Evolutionary conservation across 2,888 invertebrate genomes (phyloP), one percentile per base, ranked within the genome.

Genomic region (Sympetrum striolatum): DNA sequence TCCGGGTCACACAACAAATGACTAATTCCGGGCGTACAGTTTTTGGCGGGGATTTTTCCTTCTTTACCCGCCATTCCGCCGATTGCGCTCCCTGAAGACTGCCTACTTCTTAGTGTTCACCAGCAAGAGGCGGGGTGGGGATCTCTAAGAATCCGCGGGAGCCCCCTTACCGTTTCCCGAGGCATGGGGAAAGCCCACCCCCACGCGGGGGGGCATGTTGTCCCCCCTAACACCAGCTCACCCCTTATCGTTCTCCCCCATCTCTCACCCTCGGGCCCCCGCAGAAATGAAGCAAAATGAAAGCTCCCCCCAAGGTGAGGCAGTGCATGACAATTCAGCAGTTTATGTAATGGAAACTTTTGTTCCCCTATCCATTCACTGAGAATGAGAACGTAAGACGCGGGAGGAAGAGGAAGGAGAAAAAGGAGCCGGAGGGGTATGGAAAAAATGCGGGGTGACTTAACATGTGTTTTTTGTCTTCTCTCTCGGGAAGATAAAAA

Each of bases 291-390:
- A 58, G 5, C 39, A 80, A 82, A 53, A 53, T 25, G 53, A 53
- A 53, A 25, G 25, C 73, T 25, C 73, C 73, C 15, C 73, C 22
- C 25, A 35, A n/a, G 60, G 48, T 18, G 86, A 60, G 60, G 37
- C 35, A 86, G 86, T 86, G 86, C 64, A 86, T 86, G 86, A 86
- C 86, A 86, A 86, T 60, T 37, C 86, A 60, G 86, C 86, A 22
- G 53, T 86, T 86, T 86, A 86, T 86, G 60, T 86, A 64, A 86
- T 64, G 60, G 86, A 37, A 86, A 86, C 58, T 86, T 86, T 37
- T 86, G 60, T 86, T 60, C 31, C 35, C 35, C 53, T 60, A 60
- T 22, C 5, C 58, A 31, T 31, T 35, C 82, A 22, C 53, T 44
- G 18, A 44, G 39, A n/a, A 37, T 37, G 25, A 22, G 44, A n/a